phyloP scores from a whole-genome alignment of 2,113 vertebrate species.

The Crotalus viridis region DNA sequence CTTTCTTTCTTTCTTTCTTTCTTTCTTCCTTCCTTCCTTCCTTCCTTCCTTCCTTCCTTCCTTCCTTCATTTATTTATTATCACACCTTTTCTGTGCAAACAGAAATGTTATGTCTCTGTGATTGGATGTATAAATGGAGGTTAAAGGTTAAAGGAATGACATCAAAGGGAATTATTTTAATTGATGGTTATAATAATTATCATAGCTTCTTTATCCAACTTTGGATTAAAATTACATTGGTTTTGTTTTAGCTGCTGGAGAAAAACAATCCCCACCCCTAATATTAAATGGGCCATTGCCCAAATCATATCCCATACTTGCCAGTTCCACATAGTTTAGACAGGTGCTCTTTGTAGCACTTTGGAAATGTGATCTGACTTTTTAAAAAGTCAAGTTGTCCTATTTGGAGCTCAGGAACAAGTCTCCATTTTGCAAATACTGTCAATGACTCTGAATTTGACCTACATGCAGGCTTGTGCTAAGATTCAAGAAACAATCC shows the following conservation, averaged over 20 bases:
- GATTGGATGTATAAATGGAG: background rate
- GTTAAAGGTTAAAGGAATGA: constrained; percentile 8
- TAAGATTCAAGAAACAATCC: constrained; percentile 7
- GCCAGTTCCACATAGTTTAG: constrained; percentile 51
- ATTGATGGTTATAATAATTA: constrained; percentile 23
- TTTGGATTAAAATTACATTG: constrained; percentile 22
- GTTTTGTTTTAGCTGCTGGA: constrained; percentile 46
- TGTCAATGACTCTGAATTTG: constrained; percentile 39
- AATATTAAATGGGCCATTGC: constrained; percentile 57
- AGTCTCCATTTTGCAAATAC: rapidly evolving
- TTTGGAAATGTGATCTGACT: constrained; percentile 42
- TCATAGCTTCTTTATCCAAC: background rate
- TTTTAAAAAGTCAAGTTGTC: constrained; percentile 55
- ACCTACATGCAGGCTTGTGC: constrained; percentile 1
- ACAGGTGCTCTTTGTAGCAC: constrained; percentile 57
- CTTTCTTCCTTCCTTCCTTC: too few species aligned
- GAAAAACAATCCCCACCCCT: constrained; percentile 45
- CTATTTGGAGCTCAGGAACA: constrained; percentile 31
- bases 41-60: too few species aligned
- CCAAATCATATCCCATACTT: constrained; percentile 43
- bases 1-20: too few species aligned
- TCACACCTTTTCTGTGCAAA: constrained; percentile 4
- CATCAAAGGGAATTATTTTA: background rate
- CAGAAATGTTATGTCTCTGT: constrained; percentile 1
- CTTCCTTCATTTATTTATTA: background rate